These are phyloP conservation scores for Vanacampus margaritifer DNA, from an alignment of 2,113 vertebrate genomes.

Conservation along the genomic window DNA sequence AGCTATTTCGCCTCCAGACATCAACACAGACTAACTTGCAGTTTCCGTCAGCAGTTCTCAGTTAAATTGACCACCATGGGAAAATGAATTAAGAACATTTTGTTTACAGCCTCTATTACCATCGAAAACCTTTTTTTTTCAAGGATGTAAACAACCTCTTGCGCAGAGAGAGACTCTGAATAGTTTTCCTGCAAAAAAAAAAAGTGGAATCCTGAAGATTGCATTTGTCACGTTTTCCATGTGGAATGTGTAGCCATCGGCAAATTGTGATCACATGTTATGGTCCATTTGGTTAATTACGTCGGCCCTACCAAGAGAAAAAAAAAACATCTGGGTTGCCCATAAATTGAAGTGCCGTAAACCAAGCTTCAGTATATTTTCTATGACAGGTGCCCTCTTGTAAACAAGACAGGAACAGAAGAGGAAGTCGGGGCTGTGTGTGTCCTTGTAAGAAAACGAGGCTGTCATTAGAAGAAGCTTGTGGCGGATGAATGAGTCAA, in stretches of 20 bases:
- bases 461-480: conserved; percentile 1
- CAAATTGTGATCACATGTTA: neutral
- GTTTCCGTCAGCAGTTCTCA: neutral
- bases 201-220: neutral
- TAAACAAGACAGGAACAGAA: conserved; percentile 1
- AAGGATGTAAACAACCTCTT: neutral
- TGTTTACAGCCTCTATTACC: neutral
- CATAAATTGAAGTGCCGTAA: conserved; percentile 4
- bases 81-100: conserved; percentile 1
- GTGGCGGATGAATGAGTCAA: neutral
- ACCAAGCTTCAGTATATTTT: conserved; percentile 5
- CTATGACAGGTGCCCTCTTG: neutral
- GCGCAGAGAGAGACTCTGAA: neutral
- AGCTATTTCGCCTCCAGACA: neutral
- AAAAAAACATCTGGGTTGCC: neutral
- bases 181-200: neutral
- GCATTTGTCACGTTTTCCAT: neutral
- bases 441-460: neutral
- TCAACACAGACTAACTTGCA: neutral
- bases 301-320: neutral
- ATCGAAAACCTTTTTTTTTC: neutral
- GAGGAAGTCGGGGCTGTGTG: neutral
- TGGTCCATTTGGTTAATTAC: conserved; percentile 5
- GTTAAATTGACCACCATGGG: neutral
- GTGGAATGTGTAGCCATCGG: neutral